Conservation (phyloP, 2,113 vertebrate species). For the Cariama cristata region DNA sequence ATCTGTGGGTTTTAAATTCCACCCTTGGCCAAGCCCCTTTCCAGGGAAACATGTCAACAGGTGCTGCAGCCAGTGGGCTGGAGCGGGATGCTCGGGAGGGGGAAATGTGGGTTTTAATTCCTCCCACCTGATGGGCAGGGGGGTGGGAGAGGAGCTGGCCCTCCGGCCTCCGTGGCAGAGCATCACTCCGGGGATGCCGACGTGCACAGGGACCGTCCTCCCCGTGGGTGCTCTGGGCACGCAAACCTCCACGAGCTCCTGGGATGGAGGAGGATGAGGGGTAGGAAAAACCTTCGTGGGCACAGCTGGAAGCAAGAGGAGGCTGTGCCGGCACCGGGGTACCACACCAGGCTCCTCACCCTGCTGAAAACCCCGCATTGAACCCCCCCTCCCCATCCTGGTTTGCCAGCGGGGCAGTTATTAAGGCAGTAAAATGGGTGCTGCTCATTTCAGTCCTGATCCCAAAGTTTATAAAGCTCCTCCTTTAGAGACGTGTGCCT, state of each 20-base stretch:
- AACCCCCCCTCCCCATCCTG: too few species aligned
- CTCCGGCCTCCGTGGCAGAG: neutral
- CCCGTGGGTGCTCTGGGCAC: neutral
- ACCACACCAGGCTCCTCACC: neutral
- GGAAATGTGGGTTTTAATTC: neutral
- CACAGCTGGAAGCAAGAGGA: neutral
- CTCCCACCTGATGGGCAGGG: neutral
- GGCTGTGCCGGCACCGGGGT: too few species aligned
- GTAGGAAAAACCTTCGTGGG: neutral
- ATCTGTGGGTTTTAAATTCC: neutral
- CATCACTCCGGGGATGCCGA: neutral
- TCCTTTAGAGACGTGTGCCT: neutral
- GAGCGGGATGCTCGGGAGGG: neutral
- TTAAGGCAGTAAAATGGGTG: too few species aligned
- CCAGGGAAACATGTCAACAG: neutral
- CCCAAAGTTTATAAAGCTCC: neutral
- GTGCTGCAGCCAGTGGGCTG: neutral
- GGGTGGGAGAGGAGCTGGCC: neutral
- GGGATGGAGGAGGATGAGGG: neutral
- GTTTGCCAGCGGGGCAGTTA: neutral
- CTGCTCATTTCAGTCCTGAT: neutral
- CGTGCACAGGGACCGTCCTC: neutral
- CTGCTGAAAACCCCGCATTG: fast-evolving
- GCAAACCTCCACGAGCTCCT: neutral
- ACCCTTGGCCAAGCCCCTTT: neutral